phyloP scores from a whole-genome alignment of 2,888 invertebrate species.

The Parnassius apollo region DNA sequence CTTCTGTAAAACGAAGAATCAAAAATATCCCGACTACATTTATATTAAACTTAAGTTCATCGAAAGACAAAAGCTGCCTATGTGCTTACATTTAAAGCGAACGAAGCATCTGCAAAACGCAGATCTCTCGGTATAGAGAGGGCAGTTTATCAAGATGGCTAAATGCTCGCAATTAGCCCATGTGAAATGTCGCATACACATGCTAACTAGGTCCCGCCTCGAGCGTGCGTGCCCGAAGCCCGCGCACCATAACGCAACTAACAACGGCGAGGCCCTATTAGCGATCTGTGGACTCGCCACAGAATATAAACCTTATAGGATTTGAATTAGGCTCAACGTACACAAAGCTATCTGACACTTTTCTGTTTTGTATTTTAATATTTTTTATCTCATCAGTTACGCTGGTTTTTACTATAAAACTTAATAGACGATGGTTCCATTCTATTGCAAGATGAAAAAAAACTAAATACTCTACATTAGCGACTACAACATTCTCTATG shows the following conservation, averaged over 20 bases:
- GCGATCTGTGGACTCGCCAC: constrained; percentile 19
- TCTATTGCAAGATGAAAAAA: too few relatives aligned
- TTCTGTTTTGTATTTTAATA: too few relatives aligned
- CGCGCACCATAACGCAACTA: constrained; percentile 38
- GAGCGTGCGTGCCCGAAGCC: constrained; percentile 45
- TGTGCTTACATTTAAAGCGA: constrained; percentile 2
- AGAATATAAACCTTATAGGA: constrained; percentile 25
- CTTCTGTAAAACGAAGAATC: too few relatives aligned
- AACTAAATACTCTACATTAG: too few relatives aligned
- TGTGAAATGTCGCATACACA: constrained; percentile 78
- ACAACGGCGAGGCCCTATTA: constrained; percentile 28
- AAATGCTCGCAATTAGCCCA: constrained; percentile 78
- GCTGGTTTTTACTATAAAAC: too few relatives aligned
- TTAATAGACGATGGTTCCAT: too few relatives aligned
- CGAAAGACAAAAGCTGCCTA: background rate
- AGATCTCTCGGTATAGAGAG: constrained; percentile 56
- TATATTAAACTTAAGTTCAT: too few relatives aligned
- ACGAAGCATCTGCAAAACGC: constrained; percentile 44
- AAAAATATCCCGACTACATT: too few relatives aligned
- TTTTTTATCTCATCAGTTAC: too few relatives aligned
- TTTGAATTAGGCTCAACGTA: constrained; percentile 17
- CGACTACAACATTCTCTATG: too few relatives aligned
- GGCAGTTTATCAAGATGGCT: constrained; percentile 77
- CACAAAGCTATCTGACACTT: background rate
- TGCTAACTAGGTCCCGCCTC: constrained; percentile 75